phyloP scores from a whole-genome alignment of 2,797 vertebrate species.

The Tolypeutes matacus region DNA sequence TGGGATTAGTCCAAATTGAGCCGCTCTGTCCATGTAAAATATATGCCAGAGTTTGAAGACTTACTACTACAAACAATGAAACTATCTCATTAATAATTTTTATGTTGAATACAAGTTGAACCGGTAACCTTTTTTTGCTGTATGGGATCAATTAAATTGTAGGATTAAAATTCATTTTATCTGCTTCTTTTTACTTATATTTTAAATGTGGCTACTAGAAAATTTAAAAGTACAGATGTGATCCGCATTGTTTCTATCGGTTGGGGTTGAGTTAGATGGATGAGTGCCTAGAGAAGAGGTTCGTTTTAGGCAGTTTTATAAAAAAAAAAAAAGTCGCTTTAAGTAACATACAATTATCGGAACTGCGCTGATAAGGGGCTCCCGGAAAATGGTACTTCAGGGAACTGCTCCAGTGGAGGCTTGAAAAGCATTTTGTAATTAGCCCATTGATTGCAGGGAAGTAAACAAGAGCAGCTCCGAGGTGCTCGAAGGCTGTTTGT shows the following conservation, averaged over 20 bases:
- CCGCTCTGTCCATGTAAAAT: neutral
- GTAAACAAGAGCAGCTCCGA: rapidly evolving
- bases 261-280: neutral
- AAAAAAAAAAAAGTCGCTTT: neutral
- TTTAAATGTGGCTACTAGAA: neutral
- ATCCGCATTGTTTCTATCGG: neutral
- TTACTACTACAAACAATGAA: neutral
- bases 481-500: neutral
- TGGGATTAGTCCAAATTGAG: neutral
- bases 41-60: neutral
- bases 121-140: neutral
- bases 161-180: neutral
- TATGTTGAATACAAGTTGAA: neutral
- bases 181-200: neutral
- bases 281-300: neutral
- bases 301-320: neutral
- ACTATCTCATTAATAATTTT: neutral
- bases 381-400: neutral
- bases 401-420: neutral
- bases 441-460: neutral
- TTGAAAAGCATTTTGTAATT: neutral
- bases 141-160: neutral
- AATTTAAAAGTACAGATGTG: neutral
- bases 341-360: neutral
- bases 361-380: neutral